A percentile compares a stretch with the other conserved stretches of the same genome.
These are phyloP conservation scores for Conger conger DNA, from an alignment of 2,113 vertebrate species.

Conservation along the genomic window DNA sequence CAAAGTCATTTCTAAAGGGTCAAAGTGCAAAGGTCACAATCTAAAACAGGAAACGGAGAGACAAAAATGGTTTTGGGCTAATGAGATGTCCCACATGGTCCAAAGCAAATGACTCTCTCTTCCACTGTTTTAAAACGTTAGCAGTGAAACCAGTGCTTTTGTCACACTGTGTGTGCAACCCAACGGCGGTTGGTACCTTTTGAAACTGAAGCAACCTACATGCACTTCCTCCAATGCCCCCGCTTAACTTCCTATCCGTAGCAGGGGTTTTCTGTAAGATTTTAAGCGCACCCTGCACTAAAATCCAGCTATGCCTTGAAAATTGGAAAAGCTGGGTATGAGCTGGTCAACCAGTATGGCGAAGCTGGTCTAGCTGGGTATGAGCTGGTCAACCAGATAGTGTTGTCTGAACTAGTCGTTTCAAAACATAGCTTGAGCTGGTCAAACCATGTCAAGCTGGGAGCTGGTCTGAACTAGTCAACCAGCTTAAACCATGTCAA, in stretches of 20 bases:
- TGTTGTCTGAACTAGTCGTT: too few species aligned
- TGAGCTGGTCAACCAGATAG: too few species aligned
- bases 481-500: too few species aligned
- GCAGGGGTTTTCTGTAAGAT: not conserved
- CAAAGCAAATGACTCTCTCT: not conserved
- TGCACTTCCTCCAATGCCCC: not conserved
- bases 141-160: not conserved
- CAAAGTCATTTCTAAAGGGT: not conserved
- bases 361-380: too few species aligned
- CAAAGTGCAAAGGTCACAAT: not conserved
- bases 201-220: not conserved
- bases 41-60: not conserved
- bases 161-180: not conserved
- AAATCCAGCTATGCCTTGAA: too few species aligned
- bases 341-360: too few species aligned
- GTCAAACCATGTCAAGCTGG: too few species aligned
- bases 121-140: too few species aligned
- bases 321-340: too few species aligned
- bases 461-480: too few species aligned
- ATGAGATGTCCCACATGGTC: constrained; percentile 31
- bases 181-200: not conserved
- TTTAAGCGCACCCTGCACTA: too few species aligned
- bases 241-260: not conserved
- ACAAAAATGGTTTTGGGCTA: constrained; percentile 42
- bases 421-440: too few species aligned